These are phyloP conservation scores for Meleagris gallopavo DNA, from an alignment of 2,113 vertebrate genomes.

Conservation along the genomic window DNA sequence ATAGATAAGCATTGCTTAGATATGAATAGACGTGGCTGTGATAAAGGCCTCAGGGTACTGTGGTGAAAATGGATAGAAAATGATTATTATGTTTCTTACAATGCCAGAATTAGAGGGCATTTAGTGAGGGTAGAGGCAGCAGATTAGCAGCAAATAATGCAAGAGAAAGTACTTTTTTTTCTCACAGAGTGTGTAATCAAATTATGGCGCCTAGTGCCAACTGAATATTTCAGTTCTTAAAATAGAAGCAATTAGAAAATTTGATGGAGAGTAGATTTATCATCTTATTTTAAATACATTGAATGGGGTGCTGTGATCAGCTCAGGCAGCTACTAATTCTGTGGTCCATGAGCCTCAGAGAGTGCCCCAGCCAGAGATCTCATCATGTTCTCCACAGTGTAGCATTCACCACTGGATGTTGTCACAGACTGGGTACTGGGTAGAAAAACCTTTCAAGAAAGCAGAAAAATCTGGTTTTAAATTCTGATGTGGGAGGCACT, in stretches of 20 bases:
- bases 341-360: not conserved
- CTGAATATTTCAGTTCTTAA: not conserved
- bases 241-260: slow-evolving; percentile 35
- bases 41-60: not conserved
- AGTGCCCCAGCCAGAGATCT: not conserved
- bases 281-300: not conserved
- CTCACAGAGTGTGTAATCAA: not conserved
- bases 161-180: not conserved
- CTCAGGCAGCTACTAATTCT: not conserved
- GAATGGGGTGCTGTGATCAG: not conserved
- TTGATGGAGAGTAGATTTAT: not conserved
- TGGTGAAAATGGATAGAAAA: not conserved
- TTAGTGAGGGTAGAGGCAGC: slow-evolving; percentile 7
- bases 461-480: not conserved
- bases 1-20: not conserved
- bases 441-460: not conserved
- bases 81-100: not conserved
- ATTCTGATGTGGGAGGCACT: not conserved
- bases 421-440: not conserved
- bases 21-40: not conserved
- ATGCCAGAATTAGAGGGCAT: not conserved
- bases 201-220: not conserved
- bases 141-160: not conserved
- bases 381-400: not conserved
- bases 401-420: not conserved